phyloP scores from a whole-genome alignment of 2,113 vertebrate species.

The sheep (Ovis aries) region DNA sequence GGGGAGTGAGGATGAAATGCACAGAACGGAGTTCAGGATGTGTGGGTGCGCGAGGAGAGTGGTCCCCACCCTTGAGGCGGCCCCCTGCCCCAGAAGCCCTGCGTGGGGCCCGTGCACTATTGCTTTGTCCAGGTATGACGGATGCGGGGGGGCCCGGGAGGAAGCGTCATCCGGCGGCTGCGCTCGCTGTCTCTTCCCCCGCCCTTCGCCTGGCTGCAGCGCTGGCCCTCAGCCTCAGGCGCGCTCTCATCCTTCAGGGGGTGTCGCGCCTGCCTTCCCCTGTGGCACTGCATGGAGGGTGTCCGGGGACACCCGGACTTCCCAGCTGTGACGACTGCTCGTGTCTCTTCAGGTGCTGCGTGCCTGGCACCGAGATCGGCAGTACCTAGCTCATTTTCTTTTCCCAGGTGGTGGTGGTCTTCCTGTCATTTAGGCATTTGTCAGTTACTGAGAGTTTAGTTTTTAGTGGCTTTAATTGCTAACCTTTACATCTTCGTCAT shows the following conservation, averaged over 20 bases:
- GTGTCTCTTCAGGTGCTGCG: neutral
- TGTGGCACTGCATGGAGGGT: neutral
- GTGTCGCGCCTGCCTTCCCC: neutral
- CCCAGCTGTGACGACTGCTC: neutral
- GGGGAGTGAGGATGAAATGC: neutral
- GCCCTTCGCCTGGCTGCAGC: neutral
- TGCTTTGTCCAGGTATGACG: neutral
- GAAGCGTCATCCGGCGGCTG: rapidly evolving
- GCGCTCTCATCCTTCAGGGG: neutral
- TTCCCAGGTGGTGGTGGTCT: neutral
- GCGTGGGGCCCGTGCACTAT: neutral
- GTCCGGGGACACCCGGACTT: neutral
- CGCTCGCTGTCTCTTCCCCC: rapidly evolving
- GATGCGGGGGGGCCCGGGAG: neutral
- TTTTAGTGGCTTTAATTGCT: neutral
- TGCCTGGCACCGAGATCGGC: neutral
- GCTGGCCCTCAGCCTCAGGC: neutral
- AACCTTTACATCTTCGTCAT: neutral
- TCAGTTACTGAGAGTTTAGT: neutral
- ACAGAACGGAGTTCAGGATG: rapidly evolving
- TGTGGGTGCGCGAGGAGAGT: rapidly evolving
- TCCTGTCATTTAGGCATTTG: neutral
- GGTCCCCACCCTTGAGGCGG: rapidly evolving
- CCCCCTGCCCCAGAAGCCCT: rapidly evolving
- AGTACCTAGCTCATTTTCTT: neutral